Conservation (phyloP, 2,888 invertebrate genomes). For the Agrotis exclamationis region DNA sequence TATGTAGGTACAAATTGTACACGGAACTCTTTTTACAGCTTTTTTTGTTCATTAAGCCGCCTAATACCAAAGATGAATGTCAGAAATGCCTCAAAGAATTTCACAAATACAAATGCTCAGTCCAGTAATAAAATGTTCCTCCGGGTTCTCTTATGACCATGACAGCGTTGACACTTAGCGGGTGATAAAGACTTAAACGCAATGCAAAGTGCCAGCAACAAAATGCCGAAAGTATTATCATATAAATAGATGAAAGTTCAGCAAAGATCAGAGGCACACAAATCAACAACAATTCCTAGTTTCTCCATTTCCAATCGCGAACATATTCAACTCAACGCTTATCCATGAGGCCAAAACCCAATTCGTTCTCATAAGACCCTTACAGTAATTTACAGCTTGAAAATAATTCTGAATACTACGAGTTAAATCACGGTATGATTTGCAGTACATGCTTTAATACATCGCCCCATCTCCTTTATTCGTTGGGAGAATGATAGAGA, state of each 20-base stretch:
- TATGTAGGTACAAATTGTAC: too few species aligned
- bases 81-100: not conserved
- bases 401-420: constrained; percentile 59
- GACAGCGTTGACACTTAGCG: not conserved
- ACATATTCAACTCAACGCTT: constrained; percentile 14
- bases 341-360: constrained; percentile 33
- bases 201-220: not conserved
- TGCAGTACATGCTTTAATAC: constrained; percentile 53
- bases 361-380: constrained; percentile 52
- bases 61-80: not conserved
- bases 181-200: not conserved
- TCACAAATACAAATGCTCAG: not conserved
- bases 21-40: not conserved
- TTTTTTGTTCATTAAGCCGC: not conserved
- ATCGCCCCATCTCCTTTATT: constrained; percentile 33
- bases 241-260: constrained; percentile 9
- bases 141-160: too few species aligned
- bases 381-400: constrained; percentile 55
- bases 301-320: constrained; percentile 10
- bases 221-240: not conserved
- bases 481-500: constrained; percentile 39
- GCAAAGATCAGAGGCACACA: constrained; percentile 9
- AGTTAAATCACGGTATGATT: constrained; percentile 56
- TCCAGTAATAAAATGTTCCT: too few species aligned
- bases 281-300: constrained; percentile 21